A percentile compares a stretch with the other conserved stretches of the same genome.
Conservation (phyloP, 2,797 vertebrate species). For the Epinephelus malabaricus region DNA sequence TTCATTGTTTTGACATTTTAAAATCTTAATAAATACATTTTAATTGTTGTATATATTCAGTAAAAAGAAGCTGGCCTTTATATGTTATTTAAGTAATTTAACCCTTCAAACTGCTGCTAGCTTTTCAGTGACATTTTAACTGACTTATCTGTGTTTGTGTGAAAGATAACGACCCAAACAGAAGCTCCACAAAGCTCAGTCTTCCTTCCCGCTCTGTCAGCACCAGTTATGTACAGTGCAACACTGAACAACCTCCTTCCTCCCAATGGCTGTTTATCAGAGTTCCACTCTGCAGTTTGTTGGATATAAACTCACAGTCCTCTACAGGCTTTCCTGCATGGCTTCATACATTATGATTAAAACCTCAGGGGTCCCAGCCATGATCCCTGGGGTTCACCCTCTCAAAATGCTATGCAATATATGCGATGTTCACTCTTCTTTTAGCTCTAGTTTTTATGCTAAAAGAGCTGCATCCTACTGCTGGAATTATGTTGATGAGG, state of each 20-base stretch:
- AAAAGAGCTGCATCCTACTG: not conserved
- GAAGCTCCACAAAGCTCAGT: constrained; percentile 48
- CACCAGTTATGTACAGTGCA: constrained; percentile 17
- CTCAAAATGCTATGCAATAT: too few species aligned
- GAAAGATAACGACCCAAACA: constrained; percentile 45
- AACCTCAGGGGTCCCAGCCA: constrained; percentile 19
- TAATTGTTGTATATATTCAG: not conserved
- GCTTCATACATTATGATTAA: not conserved
- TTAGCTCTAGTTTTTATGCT: too few species aligned
- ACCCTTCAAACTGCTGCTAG: not conserved
- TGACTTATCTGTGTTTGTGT: constrained; percentile 48
- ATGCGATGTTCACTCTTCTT: too few species aligned
- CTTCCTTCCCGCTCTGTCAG: constrained; percentile 55
- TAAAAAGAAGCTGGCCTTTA: not conserved
- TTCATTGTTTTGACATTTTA: too few species aligned
- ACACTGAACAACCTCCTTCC: constrained; percentile 20
- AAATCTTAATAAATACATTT: too few species aligned
- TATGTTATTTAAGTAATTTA: not conserved
- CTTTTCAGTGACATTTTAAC: not conserved
- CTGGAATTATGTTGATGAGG: not conserved
- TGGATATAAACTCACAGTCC: not conserved
- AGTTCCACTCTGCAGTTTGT: not conserved
- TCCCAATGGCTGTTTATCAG: constrained; percentile 12
- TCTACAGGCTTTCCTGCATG: not conserved
- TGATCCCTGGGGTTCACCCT: constrained; percentile 37